phyloP scores from a whole-genome alignment of 1,140 invertebrate species.

The Adoxophyes honmai region DNA sequence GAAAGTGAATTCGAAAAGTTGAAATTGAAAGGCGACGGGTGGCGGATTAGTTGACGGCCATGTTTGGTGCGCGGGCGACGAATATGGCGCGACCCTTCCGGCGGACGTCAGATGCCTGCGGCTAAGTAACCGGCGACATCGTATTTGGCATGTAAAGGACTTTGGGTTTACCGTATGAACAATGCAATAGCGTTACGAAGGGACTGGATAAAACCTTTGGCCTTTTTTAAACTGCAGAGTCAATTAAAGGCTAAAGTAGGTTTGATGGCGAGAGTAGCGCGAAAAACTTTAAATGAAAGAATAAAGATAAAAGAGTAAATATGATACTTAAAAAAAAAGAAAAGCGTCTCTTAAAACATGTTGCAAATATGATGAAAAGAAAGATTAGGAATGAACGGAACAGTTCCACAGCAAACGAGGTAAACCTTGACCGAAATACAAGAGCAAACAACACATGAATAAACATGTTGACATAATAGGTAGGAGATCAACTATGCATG shows the following conservation, averaged over 20 bases:
- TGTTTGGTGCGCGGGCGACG: constrained; percentile 33
- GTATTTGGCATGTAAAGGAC: constrained; percentile 1
- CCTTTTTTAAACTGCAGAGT: too few relatives aligned
- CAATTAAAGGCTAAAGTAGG: too few relatives aligned
- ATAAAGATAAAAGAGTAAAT: too few relatives aligned
- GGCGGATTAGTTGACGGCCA: constrained; percentile 41
- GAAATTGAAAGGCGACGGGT: constrained; percentile 33
- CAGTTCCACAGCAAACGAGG: constrained; percentile 16
- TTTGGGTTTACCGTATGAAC: too few relatives aligned
- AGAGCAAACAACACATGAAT: constrained; percentile 24
- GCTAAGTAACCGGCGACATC: constrained; percentile 1
- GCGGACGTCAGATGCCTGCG: constrained; percentile 32
- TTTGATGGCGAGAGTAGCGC: too few relatives aligned
- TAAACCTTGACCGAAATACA: constrained; percentile 35
- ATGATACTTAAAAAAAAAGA: too few relatives aligned
- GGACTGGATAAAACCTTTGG: too few relatives aligned
- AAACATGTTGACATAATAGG: constrained; percentile 24
- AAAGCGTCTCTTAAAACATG: constrained; percentile 16
- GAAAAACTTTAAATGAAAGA: too few relatives aligned
- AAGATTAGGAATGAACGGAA: background rate
- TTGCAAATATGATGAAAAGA: constrained; percentile 18
- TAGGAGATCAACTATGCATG: constrained; percentile 24
- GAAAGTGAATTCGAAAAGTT: constrained; percentile 28
- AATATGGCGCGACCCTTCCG: constrained; percentile 56
- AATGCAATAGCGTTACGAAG: too few relatives aligned